Conservation (phyloP, 2,888 invertebrate genomes). For the Idaea dimidiata region DNA sequence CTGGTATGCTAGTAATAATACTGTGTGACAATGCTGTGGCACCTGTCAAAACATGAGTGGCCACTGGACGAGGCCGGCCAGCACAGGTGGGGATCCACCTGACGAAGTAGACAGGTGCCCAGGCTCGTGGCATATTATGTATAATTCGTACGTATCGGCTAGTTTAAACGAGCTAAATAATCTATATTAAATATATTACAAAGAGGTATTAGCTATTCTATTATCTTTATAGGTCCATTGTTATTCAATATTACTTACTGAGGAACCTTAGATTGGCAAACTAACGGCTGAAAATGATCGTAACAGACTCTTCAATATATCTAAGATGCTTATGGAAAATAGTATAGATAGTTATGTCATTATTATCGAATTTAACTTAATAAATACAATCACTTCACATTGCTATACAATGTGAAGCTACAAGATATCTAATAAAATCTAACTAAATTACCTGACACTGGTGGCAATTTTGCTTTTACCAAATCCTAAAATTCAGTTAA, state of each 20-base stretch:
- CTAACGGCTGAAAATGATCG: too few species aligned
- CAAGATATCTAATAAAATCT: too few species aligned
- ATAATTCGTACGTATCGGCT: neutral
- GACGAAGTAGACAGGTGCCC: slow-evolving; percentile 36
- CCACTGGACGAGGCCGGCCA: slow-evolving; percentile 8
- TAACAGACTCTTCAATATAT: too few species aligned
- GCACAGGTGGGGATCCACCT: slow-evolving; percentile 69
- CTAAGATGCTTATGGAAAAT: too few species aligned
- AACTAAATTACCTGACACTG: too few species aligned
- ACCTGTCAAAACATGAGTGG: slow-evolving; percentile 72
- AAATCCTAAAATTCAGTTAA: too few species aligned
- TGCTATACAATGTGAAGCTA: too few species aligned
- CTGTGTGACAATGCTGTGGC: slow-evolving; percentile 52
- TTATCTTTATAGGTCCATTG: neutral
- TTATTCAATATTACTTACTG: neutral
- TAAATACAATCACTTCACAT: too few species aligned
- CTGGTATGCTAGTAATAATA: slow-evolving; percentile 41
- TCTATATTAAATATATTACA: neutral
- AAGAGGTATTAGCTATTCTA: neutral
- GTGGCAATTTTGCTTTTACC: too few species aligned
- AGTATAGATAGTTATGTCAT: too few species aligned
- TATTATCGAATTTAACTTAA: too few species aligned
- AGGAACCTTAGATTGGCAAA: neutral
- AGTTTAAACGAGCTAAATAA: neutral
- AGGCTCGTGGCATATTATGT: slow-evolving; percentile 24